phyloP scores from a whole-genome alignment of 2,113 vertebrate genomes.

The Furnarius figulus region DNA sequence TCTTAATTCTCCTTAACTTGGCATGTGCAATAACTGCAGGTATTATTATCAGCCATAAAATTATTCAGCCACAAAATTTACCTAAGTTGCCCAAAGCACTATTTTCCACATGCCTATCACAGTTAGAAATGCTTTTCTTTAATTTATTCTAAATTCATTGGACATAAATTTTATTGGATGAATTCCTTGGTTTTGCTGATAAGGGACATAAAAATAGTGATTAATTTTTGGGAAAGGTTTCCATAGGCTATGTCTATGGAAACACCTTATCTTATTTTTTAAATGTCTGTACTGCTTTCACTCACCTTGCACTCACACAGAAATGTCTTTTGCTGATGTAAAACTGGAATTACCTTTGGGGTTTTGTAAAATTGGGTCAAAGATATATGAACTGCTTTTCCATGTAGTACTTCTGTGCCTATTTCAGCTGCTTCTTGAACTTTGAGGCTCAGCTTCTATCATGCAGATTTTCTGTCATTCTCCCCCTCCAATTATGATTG shows the following conservation, averaged over 20 bases:
- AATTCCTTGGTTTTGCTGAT: background rate
- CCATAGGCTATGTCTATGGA: background rate
- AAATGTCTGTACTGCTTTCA: background rate
- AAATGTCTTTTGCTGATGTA: background rate
- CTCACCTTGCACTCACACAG: background rate
- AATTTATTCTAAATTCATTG: background rate
- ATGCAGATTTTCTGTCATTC: background rate
- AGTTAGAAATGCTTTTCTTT: background rate
- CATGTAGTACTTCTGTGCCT: background rate
- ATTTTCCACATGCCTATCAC: background rate
- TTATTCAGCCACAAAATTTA: slow-evolving; percentile 26
- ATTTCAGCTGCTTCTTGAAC: background rate
- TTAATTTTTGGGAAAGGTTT: background rate
- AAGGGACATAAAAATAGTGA: background rate
- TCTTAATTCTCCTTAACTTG: slow-evolving; percentile 25
- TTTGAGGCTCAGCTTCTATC: background rate
- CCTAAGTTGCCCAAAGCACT: background rate
- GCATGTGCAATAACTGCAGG: background rate
- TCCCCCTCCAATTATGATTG: background rate
- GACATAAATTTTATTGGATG: background rate
- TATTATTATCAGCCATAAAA: slow-evolving; percentile 7
- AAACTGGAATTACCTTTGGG: background rate
- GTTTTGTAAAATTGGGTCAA: background rate
- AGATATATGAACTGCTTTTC: background rate
- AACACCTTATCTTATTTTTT: background rate